Evolutionary conservation across 1,140 invertebrate species (phyloP), one percentile per base, ranked within the genome.

Genomic region (Drosophila auraria): DNA sequence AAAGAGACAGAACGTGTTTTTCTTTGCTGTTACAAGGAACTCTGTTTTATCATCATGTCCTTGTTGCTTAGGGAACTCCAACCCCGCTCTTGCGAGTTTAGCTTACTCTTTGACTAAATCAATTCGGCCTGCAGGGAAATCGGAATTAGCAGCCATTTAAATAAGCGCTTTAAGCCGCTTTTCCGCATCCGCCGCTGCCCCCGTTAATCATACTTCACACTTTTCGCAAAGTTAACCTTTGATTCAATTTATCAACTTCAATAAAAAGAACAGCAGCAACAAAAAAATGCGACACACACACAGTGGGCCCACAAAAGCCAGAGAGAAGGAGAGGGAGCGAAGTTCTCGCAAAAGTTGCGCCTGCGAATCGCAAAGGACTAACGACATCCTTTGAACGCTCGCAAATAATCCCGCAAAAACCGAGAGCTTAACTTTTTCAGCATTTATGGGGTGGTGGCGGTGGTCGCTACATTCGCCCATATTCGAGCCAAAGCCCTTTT

Each of bases 321-420:
- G n/a, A 42, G 25, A 44, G 27, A 38, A 14, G 11, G n/a, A 59
- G 27, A 42, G 11, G 33, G 53, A 44, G 38, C 38, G 14, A 53
- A 33, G 27, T n/a, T 51, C 61, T 68, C 27, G 58, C 42, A 53
- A 78, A 79, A 78, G 76, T 79, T 79, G 76, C 75, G 68, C 71
- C 66, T 83, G 80, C 53, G 64, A 78, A 56, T 69, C 66, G 68
- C 49, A 68, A 82, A 87, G 78, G 64, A 71, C 62, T 78, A 76
- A 76, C 78, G 69, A 81, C 81, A 87, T 87, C 84, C 84, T 87
- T 87, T 90, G 78, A 70, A 81, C 83, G 76, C 86, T 84, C 56
- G 63, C 65, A 81, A 89, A 87, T 89, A 90, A 90, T 90, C 81
- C 84, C 84, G 70, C 86, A 89, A 87, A 78, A 87, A 87, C 84